Evolutionary conservation across 1,140 invertebrate genomes (phyloP), one percentile per base, ranked within the genome.

Genomic region (Dryas iulia): DNA sequence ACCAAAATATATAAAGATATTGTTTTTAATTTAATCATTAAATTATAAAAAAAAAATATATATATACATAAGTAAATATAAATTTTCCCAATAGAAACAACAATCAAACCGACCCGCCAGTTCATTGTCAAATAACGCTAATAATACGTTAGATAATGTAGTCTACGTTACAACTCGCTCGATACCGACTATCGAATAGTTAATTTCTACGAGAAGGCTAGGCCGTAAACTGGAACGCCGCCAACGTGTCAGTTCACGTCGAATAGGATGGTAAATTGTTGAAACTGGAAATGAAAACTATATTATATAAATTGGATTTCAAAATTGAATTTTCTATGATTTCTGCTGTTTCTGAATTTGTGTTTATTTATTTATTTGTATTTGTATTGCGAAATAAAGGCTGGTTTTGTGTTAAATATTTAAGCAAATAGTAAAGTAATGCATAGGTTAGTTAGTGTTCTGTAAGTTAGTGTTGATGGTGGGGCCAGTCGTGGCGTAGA

Each of bases 301-400:
- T 47, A 18, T 47, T 47, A 47, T 47, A 47, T 21, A 21, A 47
- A 47, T 47, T 47, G 39, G 39, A 47, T 47, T 21, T 21, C 39
- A 47, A 47, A 47, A 47, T 47, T 21, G 39, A 47, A 47, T 47
- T 47, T 47, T 47, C 39, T 47, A 47, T 47, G 39, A 21, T 47
- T 47, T 47, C 39, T 47, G 39, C 7, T 47, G 39, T 47, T 47
- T 47, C 18, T 8, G 21, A 8, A n/a, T n/a, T n/a, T n/a, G 14
- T 14, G 14, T 47, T 47, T 21, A 18, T 21, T 47, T 47, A 21
- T 47, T 47, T 1, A 47, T 21, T 47, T 47, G 7, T 47, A 47
- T n/a, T n/a, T n/a, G n/a, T 0, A 14, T 7, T 7, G 18, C 35
- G 18, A 47, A 47, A 47, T 47, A 21, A n/a, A 39, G 1, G 7